These are phyloP conservation scores for Solea senegalensis DNA, from an alignment of 2,113 vertebrate species.

Conservation along the genomic window DNA sequence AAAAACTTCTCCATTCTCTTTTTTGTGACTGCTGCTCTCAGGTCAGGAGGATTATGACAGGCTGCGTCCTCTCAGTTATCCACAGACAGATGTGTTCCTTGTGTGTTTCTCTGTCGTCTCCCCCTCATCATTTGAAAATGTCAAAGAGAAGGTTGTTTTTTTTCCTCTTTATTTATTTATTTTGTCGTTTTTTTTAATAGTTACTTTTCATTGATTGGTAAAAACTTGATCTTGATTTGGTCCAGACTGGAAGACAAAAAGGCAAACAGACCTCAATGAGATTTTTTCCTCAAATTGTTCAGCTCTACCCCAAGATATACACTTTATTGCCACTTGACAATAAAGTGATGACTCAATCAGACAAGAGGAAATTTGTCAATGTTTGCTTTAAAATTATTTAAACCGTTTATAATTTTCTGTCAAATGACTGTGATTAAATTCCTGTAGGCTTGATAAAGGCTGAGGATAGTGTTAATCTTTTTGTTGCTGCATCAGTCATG, in stretches of 20 bases:
- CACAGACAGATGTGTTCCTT: conserved; percentile 98
- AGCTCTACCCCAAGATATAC: not conserved
- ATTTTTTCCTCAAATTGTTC: not conserved
- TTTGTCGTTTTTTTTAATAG: no score
- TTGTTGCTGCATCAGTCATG: no score
- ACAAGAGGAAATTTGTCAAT: no score
- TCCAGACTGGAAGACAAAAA: no score
- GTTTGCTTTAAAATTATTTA: no score
- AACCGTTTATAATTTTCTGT: no score
- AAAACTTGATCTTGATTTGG: not conserved
- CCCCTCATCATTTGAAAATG: conserved; percentile 98
- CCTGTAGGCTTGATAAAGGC: not conserved
- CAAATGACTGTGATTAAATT: no score
- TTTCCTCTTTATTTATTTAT: no score
- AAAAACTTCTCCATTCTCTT: not conserved
- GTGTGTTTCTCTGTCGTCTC: conserved; percentile 99
- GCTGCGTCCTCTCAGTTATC: conserved; percentile 98
- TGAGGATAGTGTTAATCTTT: no score
- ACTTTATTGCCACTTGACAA: not conserved
- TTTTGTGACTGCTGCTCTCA: conserved; percentile 59
- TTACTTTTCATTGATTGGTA: no score
- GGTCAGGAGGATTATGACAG: conserved; percentile 99
- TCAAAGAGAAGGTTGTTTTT: conserved; percentile 93
- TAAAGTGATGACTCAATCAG: no score
- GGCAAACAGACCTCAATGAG: no score